phyloP scores from a whole-genome alignment of 2,888 invertebrate species.

The Artemia sinica region DNA sequence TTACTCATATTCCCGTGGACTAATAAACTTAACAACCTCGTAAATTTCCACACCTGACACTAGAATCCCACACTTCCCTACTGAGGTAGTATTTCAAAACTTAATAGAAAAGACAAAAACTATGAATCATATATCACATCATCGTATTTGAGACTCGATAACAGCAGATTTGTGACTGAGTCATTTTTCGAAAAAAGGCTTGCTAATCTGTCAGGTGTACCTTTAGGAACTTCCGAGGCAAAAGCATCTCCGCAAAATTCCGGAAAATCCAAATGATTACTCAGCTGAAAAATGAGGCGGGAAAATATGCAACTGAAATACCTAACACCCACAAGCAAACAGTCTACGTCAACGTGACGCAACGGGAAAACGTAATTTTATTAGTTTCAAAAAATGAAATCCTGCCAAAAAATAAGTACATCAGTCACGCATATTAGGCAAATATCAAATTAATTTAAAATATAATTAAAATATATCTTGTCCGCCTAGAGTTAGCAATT shows the following conservation, averaged over 20 bases:
- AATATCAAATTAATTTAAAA: no score
- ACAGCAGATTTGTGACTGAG: constrained; percentile 5
- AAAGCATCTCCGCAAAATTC: constrained; percentile 1
- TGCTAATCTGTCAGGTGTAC: neutral
- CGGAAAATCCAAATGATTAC: neutral
- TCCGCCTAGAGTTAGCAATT: no score
- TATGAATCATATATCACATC: no score
- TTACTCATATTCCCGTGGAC: neutral
- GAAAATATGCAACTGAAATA: constrained; percentile 7
- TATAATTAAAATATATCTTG: no score
- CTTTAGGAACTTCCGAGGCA: constrained; percentile 12
- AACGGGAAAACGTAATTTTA: neutral
- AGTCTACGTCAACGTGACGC: neutral
- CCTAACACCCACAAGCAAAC: neutral
- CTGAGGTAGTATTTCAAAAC: no score
- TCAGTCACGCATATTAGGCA: no score
- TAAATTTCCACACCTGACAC: no score
- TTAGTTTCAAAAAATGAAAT: no score
- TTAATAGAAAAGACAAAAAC: no score
- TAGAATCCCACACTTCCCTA: no score
- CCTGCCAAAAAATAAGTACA: no score
- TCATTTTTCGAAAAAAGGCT: neutral
- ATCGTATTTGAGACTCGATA: neutral
- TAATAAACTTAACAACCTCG: no score
- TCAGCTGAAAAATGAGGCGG: neutral